Base-by-base conservation (phyloP, 2,797 vertebrate genomes). In the Anguilla megastoma region DNA sequence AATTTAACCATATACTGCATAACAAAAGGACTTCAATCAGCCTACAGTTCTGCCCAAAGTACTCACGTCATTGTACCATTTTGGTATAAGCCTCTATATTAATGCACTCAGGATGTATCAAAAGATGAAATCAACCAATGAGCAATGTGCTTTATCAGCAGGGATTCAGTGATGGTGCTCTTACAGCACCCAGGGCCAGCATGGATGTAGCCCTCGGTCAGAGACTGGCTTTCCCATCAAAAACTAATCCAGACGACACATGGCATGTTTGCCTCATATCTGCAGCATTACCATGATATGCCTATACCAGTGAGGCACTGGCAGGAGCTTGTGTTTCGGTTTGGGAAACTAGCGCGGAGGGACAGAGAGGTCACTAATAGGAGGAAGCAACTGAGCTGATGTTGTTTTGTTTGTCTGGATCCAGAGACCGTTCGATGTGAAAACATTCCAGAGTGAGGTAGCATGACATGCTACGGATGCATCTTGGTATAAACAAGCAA, bases 91-190 rank as follows among this genome's bases (percentile, higher is more conserved):
- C 74, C 16, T 52, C 36, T 33, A 16, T 79, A 2, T 18, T 91
- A 89, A 89, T 90, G 89, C 88, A 89, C 88, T 91, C 90, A 92
- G 48, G 85, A 90, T 89, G 71, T 88, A 60, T 89, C 86, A 91
- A 91, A 92, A 87, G 41, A 71, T 45, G 33, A 86, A 86, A 16
- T 50, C 71, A 54, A 87, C 54, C 54, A 83, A 66, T 3, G 45
- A 85, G 50, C 10, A 48, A 58, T 84, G 60, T 63, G 41, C 82
- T 76, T 50, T 24, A 45, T 66, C 41, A 83, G 74, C 36, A 76
- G 9, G 60, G 41, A 52, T 33, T 79, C 85, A 69, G 58, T 9
- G 27, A 71, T 14, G 14, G 36, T 41, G 12, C 74, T 21, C 12
- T 16, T 36, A 36, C 30, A 33, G 33, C 74, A 41, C 74, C 74